Conservation (phyloP, 2,888 invertebrate genomes). For the Aspidiotus destructor region DNA sequence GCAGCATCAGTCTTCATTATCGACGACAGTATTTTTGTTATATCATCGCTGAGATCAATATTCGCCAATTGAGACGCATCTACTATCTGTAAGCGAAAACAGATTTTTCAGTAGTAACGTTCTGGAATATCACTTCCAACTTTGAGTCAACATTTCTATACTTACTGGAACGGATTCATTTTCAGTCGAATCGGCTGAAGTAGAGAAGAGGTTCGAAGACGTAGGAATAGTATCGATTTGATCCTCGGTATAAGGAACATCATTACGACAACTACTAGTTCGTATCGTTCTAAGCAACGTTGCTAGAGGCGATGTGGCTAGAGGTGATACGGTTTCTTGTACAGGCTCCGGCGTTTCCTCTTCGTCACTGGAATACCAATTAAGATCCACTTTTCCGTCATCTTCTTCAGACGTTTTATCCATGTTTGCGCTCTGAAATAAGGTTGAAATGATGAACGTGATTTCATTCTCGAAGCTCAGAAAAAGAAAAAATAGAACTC, state of each 20-base stretch:
- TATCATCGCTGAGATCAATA: slow-evolving; percentile 36
- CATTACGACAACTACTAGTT: slow-evolving; percentile 12
- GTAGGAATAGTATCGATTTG: slow-evolving; percentile 1
- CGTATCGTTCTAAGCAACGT: slow-evolving; percentile 29
- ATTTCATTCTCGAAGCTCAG: neutral
- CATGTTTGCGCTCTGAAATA: slow-evolving; percentile 33
- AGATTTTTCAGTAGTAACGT: neutral
- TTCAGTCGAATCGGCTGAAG: slow-evolving; percentile 13
- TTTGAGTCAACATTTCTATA: neutral
- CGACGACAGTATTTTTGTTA: slow-evolving; percentile 36
- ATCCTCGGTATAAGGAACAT: slow-evolving; percentile 11
- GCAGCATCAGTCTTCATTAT: slow-evolving; percentile 27
- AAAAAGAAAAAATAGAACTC: neutral
- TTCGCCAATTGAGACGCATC: slow-evolving; percentile 27
- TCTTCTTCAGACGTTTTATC: slow-evolving; percentile 39
- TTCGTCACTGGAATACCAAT: slow-evolving; percentile 76
- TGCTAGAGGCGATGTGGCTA: slow-evolving; percentile 16
- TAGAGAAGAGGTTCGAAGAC: neutral
- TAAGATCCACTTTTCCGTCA: slow-evolving; percentile 43
- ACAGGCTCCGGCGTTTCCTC: slow-evolving; percentile 43
- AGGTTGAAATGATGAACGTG: neutral
- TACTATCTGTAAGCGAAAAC: slow-evolving; percentile 17
- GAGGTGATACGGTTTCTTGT: slow-evolving; percentile 11
- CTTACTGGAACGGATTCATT: slow-evolving; percentile 22
- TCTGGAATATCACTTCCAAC: neutral